Evolutionary conservation across 1,140 invertebrate species (phyloP).

Genomic region (Hesperophylax magnus): DNA sequence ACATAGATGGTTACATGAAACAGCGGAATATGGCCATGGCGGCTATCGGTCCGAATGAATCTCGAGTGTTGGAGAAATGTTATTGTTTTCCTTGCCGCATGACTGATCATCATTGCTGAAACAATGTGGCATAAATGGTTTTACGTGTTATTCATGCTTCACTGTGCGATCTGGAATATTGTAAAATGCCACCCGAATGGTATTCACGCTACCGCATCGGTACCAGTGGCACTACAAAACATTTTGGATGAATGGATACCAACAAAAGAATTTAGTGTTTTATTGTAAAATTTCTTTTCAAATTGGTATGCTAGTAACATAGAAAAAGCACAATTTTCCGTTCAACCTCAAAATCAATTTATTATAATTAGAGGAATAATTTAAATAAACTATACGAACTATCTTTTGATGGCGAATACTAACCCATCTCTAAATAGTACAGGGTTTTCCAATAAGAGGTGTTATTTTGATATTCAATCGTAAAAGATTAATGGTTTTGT

Average conservation of each 20-base stretch:
- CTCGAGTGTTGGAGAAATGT: conserved; percentile 11
- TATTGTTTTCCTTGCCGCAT: conserved; percentile 16
- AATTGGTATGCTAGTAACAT: too few relatives aligned
- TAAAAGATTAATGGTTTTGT: too few relatives aligned
- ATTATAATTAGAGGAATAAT: too few relatives aligned
- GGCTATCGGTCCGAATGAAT: conserved; percentile 4
- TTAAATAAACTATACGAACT: too few relatives aligned
- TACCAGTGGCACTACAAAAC: not conserved
- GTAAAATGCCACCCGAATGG: not conserved
- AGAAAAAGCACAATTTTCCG: too few relatives aligned
- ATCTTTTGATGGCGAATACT: too few relatives aligned
- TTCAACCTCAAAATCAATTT: too few relatives aligned
- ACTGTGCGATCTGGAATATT: conserved; percentile 15
- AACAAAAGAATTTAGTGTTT: not conserved
- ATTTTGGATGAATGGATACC: not conserved
- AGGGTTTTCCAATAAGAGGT: too few relatives aligned
- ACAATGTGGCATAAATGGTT: conserved; percentile 29
- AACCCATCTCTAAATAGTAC: too few relatives aligned
- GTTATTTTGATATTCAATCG: too few relatives aligned
- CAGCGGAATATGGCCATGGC: not conserved
- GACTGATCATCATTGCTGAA: conserved; percentile 12
- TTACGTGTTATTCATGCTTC: conserved; percentile 22
- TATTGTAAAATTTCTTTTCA: too few relatives aligned
- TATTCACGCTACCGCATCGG: not conserved
- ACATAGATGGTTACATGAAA: not conserved